Conservation (phyloP, 2,113 vertebrate species). For the Pseudorectes ferrugineus region DNA sequence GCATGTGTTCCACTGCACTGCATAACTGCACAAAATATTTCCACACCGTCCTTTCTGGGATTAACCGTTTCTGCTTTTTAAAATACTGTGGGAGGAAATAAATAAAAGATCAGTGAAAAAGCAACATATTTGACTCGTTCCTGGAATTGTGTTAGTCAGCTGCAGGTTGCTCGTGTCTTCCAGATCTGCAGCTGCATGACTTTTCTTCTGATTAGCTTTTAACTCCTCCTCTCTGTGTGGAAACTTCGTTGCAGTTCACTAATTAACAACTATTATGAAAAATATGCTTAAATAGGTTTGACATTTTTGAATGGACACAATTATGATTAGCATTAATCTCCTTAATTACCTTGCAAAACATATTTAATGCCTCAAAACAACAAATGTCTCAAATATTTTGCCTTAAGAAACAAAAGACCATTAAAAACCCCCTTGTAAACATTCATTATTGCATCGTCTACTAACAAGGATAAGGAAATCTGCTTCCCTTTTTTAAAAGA, state of each 20-base stretch:
- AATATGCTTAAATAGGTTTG: slow-evolving; percentile 70
- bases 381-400: slow-evolving; percentile 60
- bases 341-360: slow-evolving; percentile 72
- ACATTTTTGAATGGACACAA: slow-evolving; percentile 69
- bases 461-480: background rate
- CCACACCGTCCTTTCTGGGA: slow-evolving; percentile 87
- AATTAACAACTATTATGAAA: slow-evolving; percentile 68
- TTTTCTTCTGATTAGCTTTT: slow-evolving; percentile 63
- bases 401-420: slow-evolving; percentile 63
- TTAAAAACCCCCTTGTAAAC: background rate
- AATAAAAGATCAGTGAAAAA: slow-evolving; percentile 52
- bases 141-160: background rate
- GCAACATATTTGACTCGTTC: background rate
- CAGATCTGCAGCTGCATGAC: slow-evolving; percentile 70
- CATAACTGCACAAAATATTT: slow-evolving; percentile 90
- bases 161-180: slow-evolving; percentile 38
- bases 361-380: slow-evolving; percentile 65
- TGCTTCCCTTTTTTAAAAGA: background rate
- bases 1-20: slow-evolving; percentile 89
- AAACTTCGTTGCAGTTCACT: slow-evolving; percentile 44
- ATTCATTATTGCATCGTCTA: background rate
- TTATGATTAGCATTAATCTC: slow-evolving; percentile 76
- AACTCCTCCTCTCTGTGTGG: slow-evolving; percentile 58
- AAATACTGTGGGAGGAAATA: slow-evolving; percentile 77
- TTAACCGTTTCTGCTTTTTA: slow-evolving; percentile 87